Conservation (phyloP, 2,888 invertebrate genomes). For the Sinelater perroti region DNA sequence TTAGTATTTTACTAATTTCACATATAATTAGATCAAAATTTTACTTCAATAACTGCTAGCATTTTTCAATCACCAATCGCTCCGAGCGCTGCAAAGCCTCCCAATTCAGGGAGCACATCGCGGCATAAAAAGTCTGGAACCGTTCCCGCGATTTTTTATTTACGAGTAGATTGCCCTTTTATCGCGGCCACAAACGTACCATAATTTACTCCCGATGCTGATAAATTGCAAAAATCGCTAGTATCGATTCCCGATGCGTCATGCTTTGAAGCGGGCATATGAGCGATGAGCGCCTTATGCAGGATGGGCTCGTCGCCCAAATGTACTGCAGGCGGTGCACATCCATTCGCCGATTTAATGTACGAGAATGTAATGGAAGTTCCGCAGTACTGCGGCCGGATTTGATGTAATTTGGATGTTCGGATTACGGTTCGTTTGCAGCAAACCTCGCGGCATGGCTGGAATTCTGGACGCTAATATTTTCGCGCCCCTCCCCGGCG, state of each 20-base stretch:
- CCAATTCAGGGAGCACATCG: too few relatives aligned
- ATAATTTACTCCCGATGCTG: constrained; percentile 15
- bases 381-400: constrained; percentile 17
- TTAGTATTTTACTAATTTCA: too few relatives aligned
- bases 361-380: constrained; percentile 21
- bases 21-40: too few relatives aligned
- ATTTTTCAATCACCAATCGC: too few relatives aligned
- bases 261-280: constrained; percentile 7
- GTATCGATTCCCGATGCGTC: constrained; percentile 14
- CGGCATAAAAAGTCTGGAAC: too few relatives aligned
- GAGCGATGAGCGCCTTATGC: constrained; percentile 13
- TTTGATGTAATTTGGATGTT: constrained; percentile 27
- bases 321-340: constrained; percentile 10
- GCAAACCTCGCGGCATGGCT: not conserved
- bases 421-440: constrained; percentile 9
- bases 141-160: too few relatives aligned
- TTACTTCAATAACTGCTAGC: too few relatives aligned
- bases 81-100: too few relatives aligned
- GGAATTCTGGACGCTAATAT: constrained; percentile 11
- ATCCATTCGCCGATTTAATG: constrained; percentile 21
- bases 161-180: constrained; percentile 19
- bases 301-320: constrained; percentile 1
- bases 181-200: constrained; percentile 6
- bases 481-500: not conserved
- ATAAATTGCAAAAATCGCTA: constrained; percentile 12